Conservation (phyloP, 2,888 invertebrate species). For the Idaea biselata region DNA sequence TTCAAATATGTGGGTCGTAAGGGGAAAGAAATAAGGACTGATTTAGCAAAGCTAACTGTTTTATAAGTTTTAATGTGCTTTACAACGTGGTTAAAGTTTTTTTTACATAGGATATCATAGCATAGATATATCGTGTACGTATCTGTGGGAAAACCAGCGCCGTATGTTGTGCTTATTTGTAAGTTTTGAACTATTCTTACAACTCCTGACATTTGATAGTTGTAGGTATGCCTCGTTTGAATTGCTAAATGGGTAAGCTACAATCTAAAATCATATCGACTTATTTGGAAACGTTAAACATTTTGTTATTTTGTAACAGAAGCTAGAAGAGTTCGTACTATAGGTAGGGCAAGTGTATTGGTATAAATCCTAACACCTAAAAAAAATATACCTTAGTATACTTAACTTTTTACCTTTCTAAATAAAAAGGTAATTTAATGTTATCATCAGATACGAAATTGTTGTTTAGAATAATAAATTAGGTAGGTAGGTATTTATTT, state of each 20-base stretch:
- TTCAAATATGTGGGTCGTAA: slow-evolving; percentile 14
- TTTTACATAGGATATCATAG: slow-evolving; percentile 42
- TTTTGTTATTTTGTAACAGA: not conserved
- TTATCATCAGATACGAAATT: too few species aligned
- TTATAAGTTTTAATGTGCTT: slow-evolving; percentile 16
- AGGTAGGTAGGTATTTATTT: too few species aligned
- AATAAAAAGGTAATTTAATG: too few species aligned
- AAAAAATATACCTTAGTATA: too few species aligned
- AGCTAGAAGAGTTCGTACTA: not conserved
- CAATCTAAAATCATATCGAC: slow-evolving; percentile 1
- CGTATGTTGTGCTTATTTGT: slow-evolving; percentile 34
- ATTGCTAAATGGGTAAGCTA: slow-evolving; percentile 12
- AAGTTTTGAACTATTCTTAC: slow-evolving; percentile 25
- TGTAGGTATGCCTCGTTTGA: slow-evolving; percentile 32
- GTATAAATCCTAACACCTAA: too few species aligned
- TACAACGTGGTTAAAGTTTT: slow-evolving; percentile 41
- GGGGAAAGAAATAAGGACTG: slow-evolving; percentile 28
- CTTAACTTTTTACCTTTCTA: too few species aligned
- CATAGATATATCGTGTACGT: slow-evolving; percentile 42
- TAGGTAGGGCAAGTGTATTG: too few species aligned
- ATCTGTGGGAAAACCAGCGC: slow-evolving; percentile 52
- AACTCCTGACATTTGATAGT: slow-evolving; percentile 48
- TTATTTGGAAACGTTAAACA: not conserved
- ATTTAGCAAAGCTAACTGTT: slow-evolving; percentile 17
- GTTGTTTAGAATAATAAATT: too few species aligned